Conservation (phyloP, 2,888 invertebrate species). For the Synergus itoensis region DNA sequence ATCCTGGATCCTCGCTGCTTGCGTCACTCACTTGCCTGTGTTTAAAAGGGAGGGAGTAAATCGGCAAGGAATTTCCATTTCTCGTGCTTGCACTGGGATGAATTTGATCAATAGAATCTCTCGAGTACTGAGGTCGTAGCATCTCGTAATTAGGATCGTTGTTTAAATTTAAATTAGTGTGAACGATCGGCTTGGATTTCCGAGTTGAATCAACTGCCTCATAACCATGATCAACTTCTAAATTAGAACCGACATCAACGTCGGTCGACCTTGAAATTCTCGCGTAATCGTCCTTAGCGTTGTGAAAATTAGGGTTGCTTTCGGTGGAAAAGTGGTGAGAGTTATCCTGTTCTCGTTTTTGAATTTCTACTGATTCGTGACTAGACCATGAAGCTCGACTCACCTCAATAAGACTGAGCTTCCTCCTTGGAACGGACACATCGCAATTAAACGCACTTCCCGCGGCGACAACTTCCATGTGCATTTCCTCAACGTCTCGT, state of each 20-base stretch:
- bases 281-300: slow-evolving; percentile 38
- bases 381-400: slow-evolving; percentile 74
- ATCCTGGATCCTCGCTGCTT: slow-evolving; percentile 78
- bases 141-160: slow-evolving; percentile 91
- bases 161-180: slow-evolving; percentile 43
- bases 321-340: slow-evolving; percentile 47
- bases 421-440: slow-evolving; percentile 57
- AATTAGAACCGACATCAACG: slow-evolving; percentile 40
- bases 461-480: slow-evolving; percentile 54
- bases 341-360: slow-evolving; percentile 66
- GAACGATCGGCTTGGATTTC: neutral
- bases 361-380: slow-evolving; percentile 70
- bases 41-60: slow-evolving; percentile 70
- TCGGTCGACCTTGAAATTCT: slow-evolving; percentile 17
- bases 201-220: slow-evolving; percentile 80
- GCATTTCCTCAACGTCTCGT: slow-evolving; percentile 76
- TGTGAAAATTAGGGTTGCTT: slow-evolving; percentile 42
- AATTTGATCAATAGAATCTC: slow-evolving; percentile 34
- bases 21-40: slow-evolving; percentile 73
- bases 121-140: slow-evolving; percentile 75
- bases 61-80: slow-evolving; percentile 65
- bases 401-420: slow-evolving; percentile 69
- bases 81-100: slow-evolving; percentile 45
- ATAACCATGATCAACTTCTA: slow-evolving; percentile 84
- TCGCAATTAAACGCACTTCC: slow-evolving; percentile 55